Base-by-base conservation (phyloP, 2,113 vertebrate genomes). In the Cacatua alba region DNA sequence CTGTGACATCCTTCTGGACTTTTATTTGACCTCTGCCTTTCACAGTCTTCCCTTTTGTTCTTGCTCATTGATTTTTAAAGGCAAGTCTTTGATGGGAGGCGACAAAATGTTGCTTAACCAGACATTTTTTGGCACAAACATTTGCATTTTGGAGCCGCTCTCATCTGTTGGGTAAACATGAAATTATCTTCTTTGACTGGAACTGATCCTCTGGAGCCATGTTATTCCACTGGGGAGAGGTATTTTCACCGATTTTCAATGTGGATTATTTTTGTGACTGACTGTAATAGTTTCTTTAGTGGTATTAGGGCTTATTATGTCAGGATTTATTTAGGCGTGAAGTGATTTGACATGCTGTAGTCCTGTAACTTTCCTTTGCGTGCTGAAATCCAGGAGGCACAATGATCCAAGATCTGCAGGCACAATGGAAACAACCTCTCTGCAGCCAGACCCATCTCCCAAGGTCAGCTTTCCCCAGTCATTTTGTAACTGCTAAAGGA, bases 281-380 rank as follows among this genome's bases (percentile, higher is more conserved):
- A 76, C 86, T 90, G 86, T 96, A 97, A 96, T 95, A 96, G 96
- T 95, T 92, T 97, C 94, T 94, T 93, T 96, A 93, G 82, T 0
- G 0, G 95, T 63, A 92, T 97, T 97, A 95, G 81, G 82, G 83
- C 80, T 95, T 96, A 94, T 96, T 96, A 97, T 97, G 94, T 94
- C 92, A 95, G 93, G 95, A 97, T 96, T 96, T 97, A 97, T 94
- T 95, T 91, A 0, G 5, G 92, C 33, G 13, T 93, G 90, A 96
- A 90, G 88, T 35, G 81, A 93, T 96, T 96, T 3, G 52, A 90
- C 77, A 51, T 55, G 86, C 86, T 93, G 51, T 51, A 72, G 76
- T 67, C 48, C 69, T 84, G 49, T 63, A 90, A 55, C 81, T 87
- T 94, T 28, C 59, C 59, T 81, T 37, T 81, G 65, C 4, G 0